Evolutionary conservation across 2,113 vertebrate species (phyloP).

Genomic region (Archocentrus centrarchus): DNA sequence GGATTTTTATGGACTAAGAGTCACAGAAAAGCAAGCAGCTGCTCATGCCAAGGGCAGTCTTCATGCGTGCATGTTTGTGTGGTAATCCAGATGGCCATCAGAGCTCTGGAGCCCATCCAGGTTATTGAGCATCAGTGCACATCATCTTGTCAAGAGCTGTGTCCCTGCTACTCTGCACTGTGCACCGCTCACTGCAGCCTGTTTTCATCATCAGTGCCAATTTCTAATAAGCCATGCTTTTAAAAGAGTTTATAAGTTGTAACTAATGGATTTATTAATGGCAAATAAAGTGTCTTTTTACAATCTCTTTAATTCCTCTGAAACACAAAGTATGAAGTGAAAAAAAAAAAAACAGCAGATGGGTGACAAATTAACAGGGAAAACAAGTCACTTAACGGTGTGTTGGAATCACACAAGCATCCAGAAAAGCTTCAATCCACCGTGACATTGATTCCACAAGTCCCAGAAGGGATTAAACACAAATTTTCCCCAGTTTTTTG

Average conservation of each 20-base stretch:
- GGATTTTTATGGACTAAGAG: slow-evolving; percentile 25
- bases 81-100: slow-evolving; percentile 53
- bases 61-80: slow-evolving; percentile 14
- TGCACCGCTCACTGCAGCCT: neutral
- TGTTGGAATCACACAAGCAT: neutral
- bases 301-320: neutral
- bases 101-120: slow-evolving; percentile 45
- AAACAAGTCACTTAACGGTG: neutral
- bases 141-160: slow-evolving; percentile 14
- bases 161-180: slow-evolving; percentile 15
- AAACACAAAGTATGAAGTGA: neutral
- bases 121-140: slow-evolving; percentile 39
- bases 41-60: neutral
- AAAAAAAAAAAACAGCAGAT: neutral
- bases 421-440: neutral
- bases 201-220: neutral
- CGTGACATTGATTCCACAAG: neutral
- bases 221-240: neutral
- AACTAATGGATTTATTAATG: slow-evolving; percentile 31
- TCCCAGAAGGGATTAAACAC: neutral
- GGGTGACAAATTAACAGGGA: neutral
- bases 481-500: neutral
- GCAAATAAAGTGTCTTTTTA: slow-evolving; percentile 2
- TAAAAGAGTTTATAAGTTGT: slow-evolving; percentile 17
- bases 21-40: slow-evolving; percentile 21